A percentile compares a stretch with the other conserved stretches of the same genome.
Evolutionary conservation across 2,797 vertebrate genomes (phyloP).

Genomic region (Centroberyx gerrardi): DNA sequence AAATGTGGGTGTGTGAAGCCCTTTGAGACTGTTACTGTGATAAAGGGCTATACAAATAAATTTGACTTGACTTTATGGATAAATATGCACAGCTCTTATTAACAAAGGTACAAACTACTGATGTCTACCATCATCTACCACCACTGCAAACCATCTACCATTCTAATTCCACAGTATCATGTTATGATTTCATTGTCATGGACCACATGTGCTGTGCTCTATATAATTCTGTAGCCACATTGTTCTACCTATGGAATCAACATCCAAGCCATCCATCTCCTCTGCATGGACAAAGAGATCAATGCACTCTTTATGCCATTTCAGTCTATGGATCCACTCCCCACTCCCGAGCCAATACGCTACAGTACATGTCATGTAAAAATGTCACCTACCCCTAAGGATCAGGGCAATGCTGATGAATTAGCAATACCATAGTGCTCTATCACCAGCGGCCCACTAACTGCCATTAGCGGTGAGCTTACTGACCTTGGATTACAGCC

Average conservation of each 20-base stretch:
- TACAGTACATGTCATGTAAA: constrained; percentile 51
- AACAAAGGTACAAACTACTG: too few relatives aligned
- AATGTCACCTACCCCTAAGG: constrained; percentile 23
- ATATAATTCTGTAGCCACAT: not conserved
- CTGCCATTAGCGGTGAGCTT: constrained; percentile 36
- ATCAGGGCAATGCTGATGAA: constrained; percentile 45
- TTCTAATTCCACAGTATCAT: too few relatives aligned
- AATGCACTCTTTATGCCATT: constrained; percentile 26
- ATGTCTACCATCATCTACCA: too few relatives aligned
- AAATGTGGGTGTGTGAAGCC: too few relatives aligned
- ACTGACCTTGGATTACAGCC: constrained; percentile 67
- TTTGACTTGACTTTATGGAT: too few relatives aligned
- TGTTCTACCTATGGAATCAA: constrained; percentile 5
- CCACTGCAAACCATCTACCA: too few relatives aligned
- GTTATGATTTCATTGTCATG: too few relatives aligned
- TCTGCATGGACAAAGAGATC: constrained; percentile 37
- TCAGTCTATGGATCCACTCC: constrained; percentile 21
- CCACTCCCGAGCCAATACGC: not conserved
- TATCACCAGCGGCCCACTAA: constrained; percentile 23
- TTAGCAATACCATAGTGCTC: constrained; percentile 44
- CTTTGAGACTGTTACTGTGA: too few relatives aligned
- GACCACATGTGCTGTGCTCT: too few relatives aligned
- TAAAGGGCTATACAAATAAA: too few relatives aligned
- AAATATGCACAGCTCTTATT: too few relatives aligned
- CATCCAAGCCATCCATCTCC: constrained; percentile 40